phyloP scores from a whole-genome alignment of 2,888 invertebrate species.

The Platycnemis pennipes region DNA sequence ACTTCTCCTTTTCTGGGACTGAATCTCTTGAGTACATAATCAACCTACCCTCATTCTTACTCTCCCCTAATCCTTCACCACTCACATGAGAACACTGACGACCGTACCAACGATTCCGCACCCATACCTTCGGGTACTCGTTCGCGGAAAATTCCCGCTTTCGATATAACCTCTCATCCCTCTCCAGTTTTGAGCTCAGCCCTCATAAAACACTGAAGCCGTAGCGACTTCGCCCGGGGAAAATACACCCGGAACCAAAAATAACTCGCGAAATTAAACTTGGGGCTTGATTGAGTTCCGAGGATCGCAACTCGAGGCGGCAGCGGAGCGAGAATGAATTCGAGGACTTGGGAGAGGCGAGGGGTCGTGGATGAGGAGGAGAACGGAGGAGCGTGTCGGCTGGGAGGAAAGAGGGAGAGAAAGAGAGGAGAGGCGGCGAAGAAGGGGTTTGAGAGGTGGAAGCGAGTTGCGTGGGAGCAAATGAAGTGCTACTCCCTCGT shows the following conservation, averaged over 20 bases:
- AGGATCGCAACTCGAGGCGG: not conserved
- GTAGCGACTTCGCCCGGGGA: not conserved
- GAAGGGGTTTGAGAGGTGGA: not conserved
- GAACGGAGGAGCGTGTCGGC: not conserved
- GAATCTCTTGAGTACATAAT: too few species aligned
- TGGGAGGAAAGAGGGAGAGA: not conserved
- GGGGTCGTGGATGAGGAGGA: not conserved
- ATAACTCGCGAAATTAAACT: slow-evolving; percentile 17
- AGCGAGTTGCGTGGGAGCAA: slow-evolving; percentile 8
- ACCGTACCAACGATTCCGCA: not conserved
- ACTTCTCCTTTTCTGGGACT: too few species aligned
- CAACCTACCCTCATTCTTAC: too few species aligned
- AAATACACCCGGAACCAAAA: not conserved
- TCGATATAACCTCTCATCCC: not conserved
- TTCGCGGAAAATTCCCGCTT: not conserved
- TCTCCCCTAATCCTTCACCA: too few species aligned
- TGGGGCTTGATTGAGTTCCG: not conserved
- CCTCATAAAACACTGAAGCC: not conserved
- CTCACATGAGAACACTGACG: too few species aligned
- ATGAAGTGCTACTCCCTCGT: slow-evolving; percentile 25
- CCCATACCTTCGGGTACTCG: not conserved
- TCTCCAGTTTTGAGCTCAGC: not conserved
- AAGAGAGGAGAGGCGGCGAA: not conserved
- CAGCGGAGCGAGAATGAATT: not conserved
- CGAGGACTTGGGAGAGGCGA: not conserved